Evolutionary conservation across 1,140 invertebrate species (phyloP).

Genomic region (Drosophila willistoni): DNA sequence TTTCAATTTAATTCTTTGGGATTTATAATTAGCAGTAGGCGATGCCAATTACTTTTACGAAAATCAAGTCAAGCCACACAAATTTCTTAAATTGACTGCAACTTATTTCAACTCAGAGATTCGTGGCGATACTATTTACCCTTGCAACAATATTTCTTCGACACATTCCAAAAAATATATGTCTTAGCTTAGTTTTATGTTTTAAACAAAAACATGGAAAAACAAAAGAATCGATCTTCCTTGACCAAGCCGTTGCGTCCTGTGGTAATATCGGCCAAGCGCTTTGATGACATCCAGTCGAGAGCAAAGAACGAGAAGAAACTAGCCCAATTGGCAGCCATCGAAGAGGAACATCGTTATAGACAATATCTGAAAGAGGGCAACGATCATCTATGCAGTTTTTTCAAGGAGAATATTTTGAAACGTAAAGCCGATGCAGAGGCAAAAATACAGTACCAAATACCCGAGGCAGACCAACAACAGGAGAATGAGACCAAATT

Average conservation of each 20-base stretch:
- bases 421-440: constrained; percentile 13
- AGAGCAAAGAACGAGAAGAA: constrained; percentile 33
- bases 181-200: background rate
- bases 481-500: background rate
- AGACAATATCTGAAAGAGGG: constrained; percentile 65
- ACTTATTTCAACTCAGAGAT: too few species aligned
- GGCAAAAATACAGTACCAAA: background rate
- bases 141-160: too few species aligned
- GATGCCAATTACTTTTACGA: too few species aligned
- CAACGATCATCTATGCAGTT: constrained; percentile 47
- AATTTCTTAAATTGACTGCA: too few species aligned
- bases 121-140: too few species aligned
- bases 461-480: background rate
- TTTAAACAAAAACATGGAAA: background rate
- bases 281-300: constrained; percentile 42
- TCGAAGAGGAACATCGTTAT: constrained; percentile 63
- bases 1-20: too few species aligned
- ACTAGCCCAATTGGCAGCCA: constrained; percentile 24
- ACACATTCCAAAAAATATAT: too few species aligned
- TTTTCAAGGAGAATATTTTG: constrained; percentile 41
- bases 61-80: too few species aligned
- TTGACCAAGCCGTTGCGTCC: constrained; percentile 13
- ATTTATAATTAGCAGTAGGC: too few species aligned
- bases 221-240: background rate
- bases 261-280: constrained; percentile 55